These are phyloP conservation scores for Thereva unica DNA, from an alignment of 2,888 invertebrate species.

Conservation along the genomic window DNA sequence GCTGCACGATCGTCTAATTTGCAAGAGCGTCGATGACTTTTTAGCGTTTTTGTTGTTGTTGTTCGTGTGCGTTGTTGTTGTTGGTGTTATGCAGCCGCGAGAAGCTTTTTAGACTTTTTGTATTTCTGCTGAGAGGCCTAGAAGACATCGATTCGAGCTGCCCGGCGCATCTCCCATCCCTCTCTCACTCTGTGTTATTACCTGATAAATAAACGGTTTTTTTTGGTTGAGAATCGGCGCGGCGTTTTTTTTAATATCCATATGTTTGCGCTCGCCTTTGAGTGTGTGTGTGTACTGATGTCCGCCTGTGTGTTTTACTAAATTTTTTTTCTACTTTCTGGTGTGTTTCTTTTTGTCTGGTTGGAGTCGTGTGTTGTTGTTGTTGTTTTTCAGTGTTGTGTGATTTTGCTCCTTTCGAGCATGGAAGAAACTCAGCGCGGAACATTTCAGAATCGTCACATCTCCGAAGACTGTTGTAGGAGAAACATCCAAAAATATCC, in stretches of 20 bases:
- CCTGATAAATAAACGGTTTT: constrained; percentile 6
- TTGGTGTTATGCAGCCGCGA: no score
- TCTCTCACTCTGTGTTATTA: neutral
- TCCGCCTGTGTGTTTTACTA: neutral
- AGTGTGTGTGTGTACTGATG: constrained; percentile 12
- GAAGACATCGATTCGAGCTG: constrained; percentile 11
- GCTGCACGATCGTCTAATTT: no score
- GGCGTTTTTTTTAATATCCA: neutral
- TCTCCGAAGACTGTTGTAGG: constrained; percentile 46
- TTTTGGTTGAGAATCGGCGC: neutral
- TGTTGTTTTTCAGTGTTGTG: constrained; percentile 1
- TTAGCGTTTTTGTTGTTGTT: no score
- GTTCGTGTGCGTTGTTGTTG: no score
- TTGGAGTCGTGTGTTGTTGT: neutral
- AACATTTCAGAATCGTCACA: constrained; percentile 44
- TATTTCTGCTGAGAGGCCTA: neutral
- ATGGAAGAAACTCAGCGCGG: constrained; percentile 36
- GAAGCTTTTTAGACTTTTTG: no score
- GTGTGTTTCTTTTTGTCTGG: neutral
- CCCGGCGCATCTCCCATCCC: constrained; percentile 20
- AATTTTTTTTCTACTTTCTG: neutral
- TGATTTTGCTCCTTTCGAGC: constrained; percentile 34
- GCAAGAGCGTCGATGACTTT: no score
- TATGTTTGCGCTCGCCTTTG: constrained; percentile 11
- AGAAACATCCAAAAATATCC: constrained; percentile 42